Evolutionary conservation across 1,140 invertebrate species (phyloP).

Genomic region (Phenacoccus solenopsis): DNA sequence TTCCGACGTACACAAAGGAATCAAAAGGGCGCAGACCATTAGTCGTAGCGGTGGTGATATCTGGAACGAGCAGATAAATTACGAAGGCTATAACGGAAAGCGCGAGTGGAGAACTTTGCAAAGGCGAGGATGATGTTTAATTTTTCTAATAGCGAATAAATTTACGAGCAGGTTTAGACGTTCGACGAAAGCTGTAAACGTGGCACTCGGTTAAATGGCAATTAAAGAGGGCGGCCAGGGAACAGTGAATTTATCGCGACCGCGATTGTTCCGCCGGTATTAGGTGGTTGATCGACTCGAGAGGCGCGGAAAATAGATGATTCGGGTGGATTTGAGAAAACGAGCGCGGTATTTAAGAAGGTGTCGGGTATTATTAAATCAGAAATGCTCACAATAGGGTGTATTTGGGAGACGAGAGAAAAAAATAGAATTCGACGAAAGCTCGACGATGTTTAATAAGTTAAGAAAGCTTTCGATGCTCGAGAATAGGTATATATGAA

Average conservation of each 20-base stretch:
- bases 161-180: background rate
- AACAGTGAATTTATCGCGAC: no score
- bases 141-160: background rate
- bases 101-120: background rate
- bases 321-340: no score
- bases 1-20: background rate
- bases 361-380: no score
- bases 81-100: background rate
- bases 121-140: background rate
- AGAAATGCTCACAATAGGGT: no score
- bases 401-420: background rate
- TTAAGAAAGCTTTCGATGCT: background rate
- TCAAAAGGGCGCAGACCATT: background rate
- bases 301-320: no score
- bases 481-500: no score
- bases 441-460: background rate
- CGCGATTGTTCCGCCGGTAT: background rate
- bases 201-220: background rate
- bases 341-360: no score
- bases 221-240: no score
- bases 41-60: background rate
- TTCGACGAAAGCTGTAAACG: background rate
- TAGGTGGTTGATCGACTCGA: background rate
- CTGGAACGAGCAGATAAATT: background rate
- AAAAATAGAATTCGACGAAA: no score